These are phyloP conservation scores for Scolopax mira DNA, from an alignment of 2,113 vertebrate species.

Conservation along the genomic window DNA sequence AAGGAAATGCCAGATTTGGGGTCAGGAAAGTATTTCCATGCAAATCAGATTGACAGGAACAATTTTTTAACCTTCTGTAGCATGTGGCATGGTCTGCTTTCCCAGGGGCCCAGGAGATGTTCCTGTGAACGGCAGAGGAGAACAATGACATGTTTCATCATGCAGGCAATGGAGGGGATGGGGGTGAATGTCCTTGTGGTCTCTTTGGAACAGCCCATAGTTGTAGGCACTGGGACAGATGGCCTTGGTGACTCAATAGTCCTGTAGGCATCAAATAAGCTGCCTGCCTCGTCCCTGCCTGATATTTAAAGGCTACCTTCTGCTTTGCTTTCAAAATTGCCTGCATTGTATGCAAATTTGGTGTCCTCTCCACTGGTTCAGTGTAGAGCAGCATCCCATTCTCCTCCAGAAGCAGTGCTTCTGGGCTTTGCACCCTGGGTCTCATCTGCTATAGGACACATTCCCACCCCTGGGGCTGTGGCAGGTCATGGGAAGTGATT, in stretches of 20 bases:
- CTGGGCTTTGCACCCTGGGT: neutral
- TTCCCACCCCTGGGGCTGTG: neutral
- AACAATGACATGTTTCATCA: neutral
- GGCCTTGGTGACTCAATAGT: neutral
- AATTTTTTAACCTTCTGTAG: neutral
- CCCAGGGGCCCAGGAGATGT: neutral
- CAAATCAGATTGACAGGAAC: neutral
- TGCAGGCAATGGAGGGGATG: neutral
- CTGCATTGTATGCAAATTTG: neutral
- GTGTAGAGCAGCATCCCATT: neutral
- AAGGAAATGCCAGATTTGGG: neutral
- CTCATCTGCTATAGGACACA: neutral
- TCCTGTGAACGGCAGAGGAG: neutral
- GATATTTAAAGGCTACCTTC: neutral
- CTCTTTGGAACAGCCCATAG: neutral
- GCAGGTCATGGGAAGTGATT: neutral
- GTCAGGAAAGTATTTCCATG: neutral
- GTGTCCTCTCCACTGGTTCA: neutral
- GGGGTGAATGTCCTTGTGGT: neutral
- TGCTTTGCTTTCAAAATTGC: neutral
- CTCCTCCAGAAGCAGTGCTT: neutral
- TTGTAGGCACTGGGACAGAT: neutral
- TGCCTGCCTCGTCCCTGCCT: neutral
- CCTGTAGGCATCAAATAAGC: neutral
- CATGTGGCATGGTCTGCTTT: neutral